Percentiles rank a stretch among this genome's conserved stretches.
These are phyloP conservation scores for Pterobdella sp. DNA, from an alignment of 2,888 invertebrate species.

Conservation along the genomic window DNA sequence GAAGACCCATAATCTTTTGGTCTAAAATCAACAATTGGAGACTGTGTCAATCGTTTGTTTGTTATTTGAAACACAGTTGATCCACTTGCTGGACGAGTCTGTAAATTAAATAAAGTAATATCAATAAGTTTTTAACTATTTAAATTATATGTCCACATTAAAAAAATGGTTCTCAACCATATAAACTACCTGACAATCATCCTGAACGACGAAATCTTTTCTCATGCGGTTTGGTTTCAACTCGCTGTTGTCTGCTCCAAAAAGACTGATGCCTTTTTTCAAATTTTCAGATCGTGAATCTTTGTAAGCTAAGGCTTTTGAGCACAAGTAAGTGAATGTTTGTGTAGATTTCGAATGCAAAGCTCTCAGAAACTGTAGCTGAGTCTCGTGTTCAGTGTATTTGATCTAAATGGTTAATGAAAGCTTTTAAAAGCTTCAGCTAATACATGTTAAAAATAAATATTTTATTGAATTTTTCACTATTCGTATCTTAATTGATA, in stretches of 20 bases:
- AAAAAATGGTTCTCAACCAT: too few relatives aligned
- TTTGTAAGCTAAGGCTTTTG: constrained; percentile 69
- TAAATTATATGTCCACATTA: too few relatives aligned
- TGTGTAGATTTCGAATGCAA: constrained; percentile 69
- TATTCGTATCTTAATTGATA: too few relatives aligned
- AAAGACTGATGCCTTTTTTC: constrained; percentile 59
- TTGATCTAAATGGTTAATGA: too few relatives aligned
- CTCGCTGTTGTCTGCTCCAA: constrained; percentile 70
- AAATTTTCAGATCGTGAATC: constrained; percentile 42
- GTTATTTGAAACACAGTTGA: constrained; percentile 68
- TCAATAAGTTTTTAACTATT: background rate
- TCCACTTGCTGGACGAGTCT: constrained; percentile 41
- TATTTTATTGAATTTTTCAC: too few relatives aligned
- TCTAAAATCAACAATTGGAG: constrained; percentile 75
- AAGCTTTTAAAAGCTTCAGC: too few relatives aligned
- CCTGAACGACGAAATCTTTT: constrained; percentile 48
- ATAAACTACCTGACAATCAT: constrained; percentile 29
- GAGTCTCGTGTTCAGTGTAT: constrained; percentile 67
- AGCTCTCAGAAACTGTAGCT: constrained; percentile 71
- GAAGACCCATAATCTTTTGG: constrained; percentile 70
- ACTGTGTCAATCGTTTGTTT: constrained; percentile 63
- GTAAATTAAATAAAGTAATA: background rate
- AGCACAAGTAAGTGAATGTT: constrained; percentile 77
- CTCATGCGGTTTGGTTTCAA: constrained; percentile 57
- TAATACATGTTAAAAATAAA: too few relatives aligned